These are phyloP conservation scores for Phyllostomus discolor DNA, from an alignment of 2,113 vertebrate genomes.

Conservation along the genomic window DNA sequence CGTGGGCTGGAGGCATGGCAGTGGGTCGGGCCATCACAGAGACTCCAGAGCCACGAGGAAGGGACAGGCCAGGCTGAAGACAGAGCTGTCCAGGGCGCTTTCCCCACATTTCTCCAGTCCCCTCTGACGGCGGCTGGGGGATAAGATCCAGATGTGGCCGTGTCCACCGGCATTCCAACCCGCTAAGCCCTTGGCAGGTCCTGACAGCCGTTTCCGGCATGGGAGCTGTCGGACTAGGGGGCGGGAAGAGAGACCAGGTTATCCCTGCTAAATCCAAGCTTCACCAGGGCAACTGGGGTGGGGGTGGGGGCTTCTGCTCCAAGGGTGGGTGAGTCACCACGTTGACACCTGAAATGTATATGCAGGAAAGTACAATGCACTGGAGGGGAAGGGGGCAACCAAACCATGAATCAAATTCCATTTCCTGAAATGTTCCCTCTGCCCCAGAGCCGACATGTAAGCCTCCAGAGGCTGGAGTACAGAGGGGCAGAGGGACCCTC, in stretches of 20 bases:
- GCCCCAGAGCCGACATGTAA: background rate
- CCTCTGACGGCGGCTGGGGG: background rate
- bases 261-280: background rate
- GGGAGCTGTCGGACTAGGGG: conserved; percentile 1
- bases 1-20: background rate
- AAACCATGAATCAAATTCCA: conserved; percentile 49
- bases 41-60: background rate
- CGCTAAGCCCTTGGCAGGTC: conserved; percentile 36
- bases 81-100: background rate
- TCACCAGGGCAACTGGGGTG: background rate
- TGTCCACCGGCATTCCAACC: conserved; percentile 56
- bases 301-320: background rate
- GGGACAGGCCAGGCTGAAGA: background rate
- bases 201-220: conserved; percentile 63
- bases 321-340: conserved; percentile 47
- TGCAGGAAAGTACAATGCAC: background rate
- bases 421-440: conserved; percentile 38
- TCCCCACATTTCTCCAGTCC: background rate
- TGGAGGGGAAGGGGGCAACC: background rate
- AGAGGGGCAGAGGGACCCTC: background rate
- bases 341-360: conserved; percentile 53
- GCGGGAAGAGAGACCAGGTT: conserved; percentile 6
- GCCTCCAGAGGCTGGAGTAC: background rate
- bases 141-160: conserved; percentile 71
- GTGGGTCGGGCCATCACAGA: background rate